Percentiles rank a stretch among this genome's conserved stretches.
Evolutionary conservation across 92 coral and sea anemone genomes (phyloP).

Genomic region (Porites rus): DNA sequence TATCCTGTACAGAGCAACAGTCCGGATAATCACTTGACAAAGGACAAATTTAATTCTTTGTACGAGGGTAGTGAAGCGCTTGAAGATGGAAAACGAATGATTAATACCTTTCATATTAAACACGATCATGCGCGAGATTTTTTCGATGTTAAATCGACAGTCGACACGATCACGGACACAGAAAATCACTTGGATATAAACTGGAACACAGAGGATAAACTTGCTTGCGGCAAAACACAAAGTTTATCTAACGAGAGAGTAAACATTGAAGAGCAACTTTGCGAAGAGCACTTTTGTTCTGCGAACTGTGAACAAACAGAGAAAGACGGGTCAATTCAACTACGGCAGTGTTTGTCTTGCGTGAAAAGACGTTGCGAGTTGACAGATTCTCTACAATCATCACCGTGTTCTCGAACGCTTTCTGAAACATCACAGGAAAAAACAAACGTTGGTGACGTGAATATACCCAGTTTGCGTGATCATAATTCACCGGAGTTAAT

Average conservation of each 20-base stretch:
- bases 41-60: constrained; percentile 43
- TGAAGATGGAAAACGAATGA: constrained; percentile 23
- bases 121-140: constrained; percentile 27
- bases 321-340: constrained; percentile 7
- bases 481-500: constrained; percentile 22
- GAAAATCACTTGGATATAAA: background rate
- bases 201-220: background rate
- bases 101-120: constrained; percentile 29
- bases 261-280: constrained; percentile 33
- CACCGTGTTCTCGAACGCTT: constrained; percentile 15
- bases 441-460: background rate
- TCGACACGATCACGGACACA: background rate
- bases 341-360: constrained; percentile 42
- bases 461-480: constrained; percentile 16
- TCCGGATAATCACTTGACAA: constrained; percentile 29
- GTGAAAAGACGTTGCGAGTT: constrained; percentile 29
- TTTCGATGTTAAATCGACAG: constrained; percentile 37
- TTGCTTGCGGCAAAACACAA: constrained; percentile 5
- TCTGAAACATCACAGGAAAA: constrained; percentile 6
- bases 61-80: constrained; percentile 44
- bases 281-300: constrained; percentile 38
- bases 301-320: constrained; percentile 39
- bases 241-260: constrained; percentile 13
- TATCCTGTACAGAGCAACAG: constrained; percentile 9
- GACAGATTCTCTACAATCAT: constrained; percentile 12